phyloP scores from a whole-genome alignment of 2,888 invertebrate genomes.

The Drosophila subsilvestris region DNA sequence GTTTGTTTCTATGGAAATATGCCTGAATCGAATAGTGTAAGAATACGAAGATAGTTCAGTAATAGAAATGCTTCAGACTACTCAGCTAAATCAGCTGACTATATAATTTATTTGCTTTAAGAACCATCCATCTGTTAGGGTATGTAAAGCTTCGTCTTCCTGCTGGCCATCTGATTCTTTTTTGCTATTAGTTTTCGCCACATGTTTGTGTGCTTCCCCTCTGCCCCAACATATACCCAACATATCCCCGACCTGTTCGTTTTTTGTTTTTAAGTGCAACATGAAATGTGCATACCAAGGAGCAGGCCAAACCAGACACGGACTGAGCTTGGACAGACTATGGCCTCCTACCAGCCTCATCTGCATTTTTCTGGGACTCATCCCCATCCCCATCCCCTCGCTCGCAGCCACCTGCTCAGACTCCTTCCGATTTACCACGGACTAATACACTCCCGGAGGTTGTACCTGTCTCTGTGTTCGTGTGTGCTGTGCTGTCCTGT shows the following conservation, averaged over 20 bases:
- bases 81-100: too few species aligned
- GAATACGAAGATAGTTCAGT: too few species aligned
- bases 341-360: slow-evolving; percentile 48
- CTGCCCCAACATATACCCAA: background rate
- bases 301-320: slow-evolving; percentile 46
- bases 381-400: background rate
- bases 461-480: slow-evolving; percentile 42
- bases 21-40: too few species aligned
- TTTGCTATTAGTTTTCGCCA: slow-evolving; percentile 71
- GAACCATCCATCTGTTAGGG: too few species aligned
- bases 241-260: slow-evolving; percentile 21
- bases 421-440: background rate
- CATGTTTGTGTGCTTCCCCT: slow-evolving; percentile 46
- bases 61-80: too few species aligned
- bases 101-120: too few species aligned
- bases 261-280: slow-evolving; percentile 69
- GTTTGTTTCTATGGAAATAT: too few species aligned
- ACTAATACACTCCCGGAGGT: slow-evolving; percentile 36
- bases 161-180: slow-evolving; percentile 37
- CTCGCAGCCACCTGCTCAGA: background rate
- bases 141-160: background rate
- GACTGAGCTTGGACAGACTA: slow-evolving; percentile 34
- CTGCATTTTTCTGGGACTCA: slow-evolving; percentile 53
- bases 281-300: slow-evolving; percentile 78
- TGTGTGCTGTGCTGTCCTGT: background rate